Conservation (phyloP, 2,113 vertebrate species). For the Callopanchax toddi region DNA sequence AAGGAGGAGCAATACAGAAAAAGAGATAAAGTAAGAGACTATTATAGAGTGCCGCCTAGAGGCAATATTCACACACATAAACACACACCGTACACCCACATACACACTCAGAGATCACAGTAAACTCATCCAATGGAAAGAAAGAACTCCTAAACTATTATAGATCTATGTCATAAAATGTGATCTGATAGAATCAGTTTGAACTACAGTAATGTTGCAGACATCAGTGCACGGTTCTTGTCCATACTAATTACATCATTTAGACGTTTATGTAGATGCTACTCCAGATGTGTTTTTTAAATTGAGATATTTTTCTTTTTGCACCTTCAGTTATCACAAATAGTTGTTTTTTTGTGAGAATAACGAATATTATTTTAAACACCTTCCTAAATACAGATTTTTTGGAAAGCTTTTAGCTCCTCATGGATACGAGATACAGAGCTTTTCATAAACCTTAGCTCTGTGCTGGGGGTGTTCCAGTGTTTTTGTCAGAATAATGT, state of each 20-base stretch:
- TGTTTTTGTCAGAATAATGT: no score
- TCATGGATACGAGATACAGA: no score
- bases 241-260: neutral
- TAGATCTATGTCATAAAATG: neutral
- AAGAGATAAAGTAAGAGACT: constrained; percentile 35
- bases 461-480: no score
- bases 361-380: no score
- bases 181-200: neutral
- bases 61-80: constrained; percentile 40
- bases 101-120: neutral
- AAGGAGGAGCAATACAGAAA: constrained; percentile 20
- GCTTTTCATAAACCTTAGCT: no score
- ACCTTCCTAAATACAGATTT: no score
- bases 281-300: no score
- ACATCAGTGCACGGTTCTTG: neutral
- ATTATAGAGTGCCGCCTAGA: constrained; percentile 68
- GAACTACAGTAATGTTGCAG: neutral
- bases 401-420: no score
- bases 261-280: no score
- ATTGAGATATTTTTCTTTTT: no score
- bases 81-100: neutral
- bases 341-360: no score
- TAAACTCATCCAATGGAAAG: neutral
- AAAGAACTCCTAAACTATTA: neutral
- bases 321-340: no score